A percentile compares a stretch with the other conserved stretches of the same genome.
These are phyloP conservation scores for Ivindomyrus marchei DNA, from an alignment of 2,113 vertebrate genomes.

Conservation along the genomic window DNA sequence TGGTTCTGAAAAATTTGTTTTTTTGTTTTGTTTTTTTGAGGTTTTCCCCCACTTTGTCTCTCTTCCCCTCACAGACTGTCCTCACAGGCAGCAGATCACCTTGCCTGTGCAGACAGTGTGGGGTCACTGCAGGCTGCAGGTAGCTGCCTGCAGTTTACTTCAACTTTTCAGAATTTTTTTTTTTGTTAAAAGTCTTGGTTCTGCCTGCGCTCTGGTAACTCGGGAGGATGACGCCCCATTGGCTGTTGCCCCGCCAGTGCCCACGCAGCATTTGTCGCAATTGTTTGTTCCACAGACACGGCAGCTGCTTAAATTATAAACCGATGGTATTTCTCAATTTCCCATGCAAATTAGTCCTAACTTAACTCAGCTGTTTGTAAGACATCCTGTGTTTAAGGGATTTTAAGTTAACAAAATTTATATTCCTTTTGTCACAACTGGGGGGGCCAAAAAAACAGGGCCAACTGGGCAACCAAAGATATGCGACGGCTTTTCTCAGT, in stretches of 20 bases:
- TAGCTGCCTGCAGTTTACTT: background rate
- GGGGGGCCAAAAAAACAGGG: background rate
- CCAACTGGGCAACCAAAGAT: conserved; percentile 56
- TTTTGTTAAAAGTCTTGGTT: background rate
- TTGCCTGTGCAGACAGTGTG: background rate
- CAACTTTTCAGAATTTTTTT: background rate
- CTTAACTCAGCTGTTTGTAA: background rate
- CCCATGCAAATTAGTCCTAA: background rate
- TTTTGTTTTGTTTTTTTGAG: background rate
- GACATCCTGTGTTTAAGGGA: conserved; percentile 9
- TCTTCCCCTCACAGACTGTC: background rate
- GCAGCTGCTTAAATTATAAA: background rate
- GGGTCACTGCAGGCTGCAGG: background rate
- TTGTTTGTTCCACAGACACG: background rate
- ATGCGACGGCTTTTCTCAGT: conserved; percentile 38
- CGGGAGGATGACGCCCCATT: background rate
- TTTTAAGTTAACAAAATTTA: background rate
- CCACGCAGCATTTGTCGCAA: background rate
- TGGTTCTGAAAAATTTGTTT: background rate
- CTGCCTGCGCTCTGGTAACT: background rate
- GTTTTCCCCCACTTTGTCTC: background rate
- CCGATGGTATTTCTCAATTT: background rate
- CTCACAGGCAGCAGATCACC: background rate
- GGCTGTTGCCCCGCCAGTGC: background rate
- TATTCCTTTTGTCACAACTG: conserved; percentile 30